Conservation (phyloP, 2,888 invertebrate species). For the Meta bourneti region DNA sequence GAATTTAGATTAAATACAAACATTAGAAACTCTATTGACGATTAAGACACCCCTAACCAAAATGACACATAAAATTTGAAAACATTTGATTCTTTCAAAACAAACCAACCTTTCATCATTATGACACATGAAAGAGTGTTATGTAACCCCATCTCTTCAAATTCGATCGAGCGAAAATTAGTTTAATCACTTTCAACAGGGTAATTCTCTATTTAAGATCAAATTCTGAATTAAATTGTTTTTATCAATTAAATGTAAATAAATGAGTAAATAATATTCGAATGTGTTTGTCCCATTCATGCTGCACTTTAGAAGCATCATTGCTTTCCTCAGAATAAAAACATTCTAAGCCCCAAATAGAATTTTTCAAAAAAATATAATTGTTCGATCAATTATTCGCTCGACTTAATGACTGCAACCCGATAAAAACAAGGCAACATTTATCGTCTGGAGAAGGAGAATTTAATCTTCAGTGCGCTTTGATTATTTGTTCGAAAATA, state of each 20-base stretch:
- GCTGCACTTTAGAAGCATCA: conserved; percentile 14
- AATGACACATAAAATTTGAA: no score
- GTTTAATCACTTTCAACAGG: no score
- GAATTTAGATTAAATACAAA: no score
- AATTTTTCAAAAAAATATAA: background rate
- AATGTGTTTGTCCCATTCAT: conserved; percentile 13
- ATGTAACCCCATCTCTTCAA: no score
- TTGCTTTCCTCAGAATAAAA: background rate
- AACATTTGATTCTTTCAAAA: no score
- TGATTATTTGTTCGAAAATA: conserved; percentile 67
- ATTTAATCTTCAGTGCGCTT: conserved; percentile 41
- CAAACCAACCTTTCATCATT: no score
- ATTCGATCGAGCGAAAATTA: no score
- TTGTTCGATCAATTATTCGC: conserved; percentile 40
- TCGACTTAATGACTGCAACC: conserved; percentile 4
- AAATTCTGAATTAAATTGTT: no score
- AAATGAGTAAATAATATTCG: conserved; percentile 49
- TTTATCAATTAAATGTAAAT: background rate
- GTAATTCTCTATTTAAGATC: no score
- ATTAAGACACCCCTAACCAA: no score
- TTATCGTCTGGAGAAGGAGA: background rate
- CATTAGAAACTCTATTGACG: no score
- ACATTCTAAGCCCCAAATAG: background rate
- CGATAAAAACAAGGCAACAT: conserved; percentile 5
- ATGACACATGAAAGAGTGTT: no score